Percentiles rank a stretch among this genome's conserved stretches.
These are phyloP conservation scores for Herpailurus yagouaroundi DNA, from an alignment of 2,113 vertebrate species.

Conservation along the genomic window DNA sequence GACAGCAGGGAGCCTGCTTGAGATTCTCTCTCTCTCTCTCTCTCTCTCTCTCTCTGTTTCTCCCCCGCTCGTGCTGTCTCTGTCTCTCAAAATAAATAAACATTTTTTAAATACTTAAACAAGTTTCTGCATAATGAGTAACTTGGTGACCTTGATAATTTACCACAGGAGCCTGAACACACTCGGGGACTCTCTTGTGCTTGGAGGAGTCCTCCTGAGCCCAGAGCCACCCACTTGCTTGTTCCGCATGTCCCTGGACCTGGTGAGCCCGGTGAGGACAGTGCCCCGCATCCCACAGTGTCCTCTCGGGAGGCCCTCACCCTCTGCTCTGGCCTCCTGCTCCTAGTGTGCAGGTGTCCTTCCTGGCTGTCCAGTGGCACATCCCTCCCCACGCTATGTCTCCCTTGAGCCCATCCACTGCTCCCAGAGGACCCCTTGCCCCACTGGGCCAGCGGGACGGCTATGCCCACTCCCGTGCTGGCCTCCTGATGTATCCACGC, in stretches of 20 bases:
- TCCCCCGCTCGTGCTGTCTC: too few relatives aligned
- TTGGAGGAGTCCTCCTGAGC: background rate
- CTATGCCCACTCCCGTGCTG: background rate
- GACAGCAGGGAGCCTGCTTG: too few relatives aligned
- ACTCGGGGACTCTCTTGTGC: background rate
- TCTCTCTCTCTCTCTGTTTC: too few relatives aligned
- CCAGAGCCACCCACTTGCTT: fast-evolving
- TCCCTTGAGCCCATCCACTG: background rate
- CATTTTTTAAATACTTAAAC: background rate
- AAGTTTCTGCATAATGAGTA: background rate
- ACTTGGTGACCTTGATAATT: background rate
- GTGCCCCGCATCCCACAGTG: background rate
- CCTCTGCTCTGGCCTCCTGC: background rate
- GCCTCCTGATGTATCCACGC: background rate
- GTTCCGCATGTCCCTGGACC: background rate
- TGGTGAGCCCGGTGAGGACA: background rate
- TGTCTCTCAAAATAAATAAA: too few relatives aligned
- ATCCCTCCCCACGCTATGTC: background rate
- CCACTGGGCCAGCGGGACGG: background rate
- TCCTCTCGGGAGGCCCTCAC: too few relatives aligned
- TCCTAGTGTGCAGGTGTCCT: background rate
- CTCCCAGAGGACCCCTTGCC: background rate
- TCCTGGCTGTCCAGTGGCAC: background rate
- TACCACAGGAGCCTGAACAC: background rate
- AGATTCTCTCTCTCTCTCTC: too few relatives aligned